Conservation (phyloP, 1,140 invertebrate species). For the Cydia strobilella region DNA sequence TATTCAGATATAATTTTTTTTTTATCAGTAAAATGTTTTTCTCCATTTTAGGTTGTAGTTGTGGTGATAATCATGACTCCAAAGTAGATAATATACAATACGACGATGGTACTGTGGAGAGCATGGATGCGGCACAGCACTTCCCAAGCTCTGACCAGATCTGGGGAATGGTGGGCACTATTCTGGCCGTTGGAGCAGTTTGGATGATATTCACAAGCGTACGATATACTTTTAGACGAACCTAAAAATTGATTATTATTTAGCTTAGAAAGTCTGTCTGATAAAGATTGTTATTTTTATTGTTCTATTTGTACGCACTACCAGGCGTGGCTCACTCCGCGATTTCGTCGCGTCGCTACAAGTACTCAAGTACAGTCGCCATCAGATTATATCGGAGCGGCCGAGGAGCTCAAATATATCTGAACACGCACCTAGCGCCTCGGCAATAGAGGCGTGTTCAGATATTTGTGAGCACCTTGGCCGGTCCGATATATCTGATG, state of each 20-base stretch:
- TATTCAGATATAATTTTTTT: conserved; percentile 1
- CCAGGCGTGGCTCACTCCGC: no score
- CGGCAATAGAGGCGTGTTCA: no score
- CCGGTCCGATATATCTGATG: no score
- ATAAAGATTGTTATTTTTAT: no score
- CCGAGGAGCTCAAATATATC: no score
- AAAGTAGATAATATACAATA: neutral
- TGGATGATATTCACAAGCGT: conserved; percentile 64
- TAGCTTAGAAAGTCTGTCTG: no score
- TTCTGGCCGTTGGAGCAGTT: conserved; percentile 53
- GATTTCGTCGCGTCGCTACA: no score
- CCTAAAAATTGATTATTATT: neutral
- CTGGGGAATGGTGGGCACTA: conserved; percentile 65
- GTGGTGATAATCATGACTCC: conserved; percentile 51
- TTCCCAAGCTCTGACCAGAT: conserved; percentile 62
- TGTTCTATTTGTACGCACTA: no score
- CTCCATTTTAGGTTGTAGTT: conserved; percentile 45
- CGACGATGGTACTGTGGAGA: neutral
- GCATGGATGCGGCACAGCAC: neutral
- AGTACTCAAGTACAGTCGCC: no score
- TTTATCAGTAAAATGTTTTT: neutral
- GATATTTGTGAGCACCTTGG: no score
- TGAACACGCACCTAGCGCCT: no score
- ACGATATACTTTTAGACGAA: conserved; percentile 11
- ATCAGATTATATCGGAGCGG: no score